Percentiles rank a stretch among this genome's conserved stretches.
Evolutionary conservation across 2,797 vertebrate species (phyloP).

Genomic region (Lagorchestes hirsutus): DNA sequence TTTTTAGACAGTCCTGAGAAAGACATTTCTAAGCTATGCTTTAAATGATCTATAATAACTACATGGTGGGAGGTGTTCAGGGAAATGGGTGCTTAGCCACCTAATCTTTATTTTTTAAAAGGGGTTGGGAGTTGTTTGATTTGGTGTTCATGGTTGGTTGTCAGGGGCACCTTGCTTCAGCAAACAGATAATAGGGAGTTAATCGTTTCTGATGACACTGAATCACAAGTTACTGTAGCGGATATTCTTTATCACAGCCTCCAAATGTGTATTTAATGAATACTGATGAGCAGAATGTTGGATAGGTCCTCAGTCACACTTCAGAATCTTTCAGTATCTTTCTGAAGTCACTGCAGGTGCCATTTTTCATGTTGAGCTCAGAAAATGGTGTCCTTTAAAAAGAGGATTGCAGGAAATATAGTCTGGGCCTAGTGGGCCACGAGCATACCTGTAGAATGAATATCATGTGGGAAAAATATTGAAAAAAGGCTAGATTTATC

Average conservation of each 20-base stretch:
- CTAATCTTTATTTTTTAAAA: neutral
- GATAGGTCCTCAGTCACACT: slow-evolving; percentile 54
- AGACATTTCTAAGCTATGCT: slow-evolving; percentile 1
- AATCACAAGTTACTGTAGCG: slow-evolving; percentile 62
- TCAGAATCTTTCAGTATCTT: slow-evolving; percentile 3
- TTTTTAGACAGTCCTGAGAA: neutral
- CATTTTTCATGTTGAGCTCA: neutral
- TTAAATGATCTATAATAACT: neutral
- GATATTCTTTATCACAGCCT: slow-evolving; percentile 53
- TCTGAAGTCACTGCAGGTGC: slow-evolving; percentile 41
- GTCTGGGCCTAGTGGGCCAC: neutral
- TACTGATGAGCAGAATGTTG: slow-evolving; percentile 49
- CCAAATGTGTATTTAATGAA: slow-evolving; percentile 69
- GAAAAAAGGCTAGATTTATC: neutral
- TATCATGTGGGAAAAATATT: neutral
- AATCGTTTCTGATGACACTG: slow-evolving; percentile 64
- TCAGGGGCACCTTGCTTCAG: slow-evolving; percentile 9
- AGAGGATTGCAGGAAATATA: neutral
- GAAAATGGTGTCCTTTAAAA: neutral
- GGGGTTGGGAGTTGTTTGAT: neutral
- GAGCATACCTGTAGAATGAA: neutral
- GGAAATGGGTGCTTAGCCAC: neutral
- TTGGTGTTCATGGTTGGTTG: neutral
- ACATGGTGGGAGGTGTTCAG: neutral
- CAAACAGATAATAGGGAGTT: neutral